Evolutionary conservation across 2,888 invertebrate species (phyloP).

Genomic region (Diachrysia chrysitis): DNA sequence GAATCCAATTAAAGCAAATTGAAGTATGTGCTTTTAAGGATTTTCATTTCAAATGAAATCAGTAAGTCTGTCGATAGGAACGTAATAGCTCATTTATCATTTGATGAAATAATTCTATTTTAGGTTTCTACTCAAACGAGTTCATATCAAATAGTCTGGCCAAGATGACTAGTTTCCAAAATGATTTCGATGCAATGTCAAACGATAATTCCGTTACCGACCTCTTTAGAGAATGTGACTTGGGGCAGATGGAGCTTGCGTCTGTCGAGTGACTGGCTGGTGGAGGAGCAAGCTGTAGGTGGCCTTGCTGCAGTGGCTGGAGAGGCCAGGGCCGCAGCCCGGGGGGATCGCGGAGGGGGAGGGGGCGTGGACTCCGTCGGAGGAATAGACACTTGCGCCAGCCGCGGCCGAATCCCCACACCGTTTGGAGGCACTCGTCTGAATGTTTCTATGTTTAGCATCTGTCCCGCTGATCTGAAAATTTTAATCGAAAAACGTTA

Average conservation of each 20-base stretch:
- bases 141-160: constrained; percentile 28
- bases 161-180: constrained; percentile 67
- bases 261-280: constrained; percentile 90
- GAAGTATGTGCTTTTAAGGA: constrained; percentile 1
- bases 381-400: constrained; percentile 75
- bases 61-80: constrained; percentile 10
- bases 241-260: constrained; percentile 93
- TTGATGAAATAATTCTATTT: not conserved
- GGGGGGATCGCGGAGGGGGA: constrained; percentile 80
- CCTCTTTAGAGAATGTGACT: constrained; percentile 97
- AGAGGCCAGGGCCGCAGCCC: constrained; percentile 75
- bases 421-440: constrained; percentile 88
- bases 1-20: constrained; percentile 36
- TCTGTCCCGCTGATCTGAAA: constrained; percentile 92
- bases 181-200: constrained; percentile 74
- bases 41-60: constrained; percentile 8
- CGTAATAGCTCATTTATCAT: not conserved
- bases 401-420: constrained; percentile 70
- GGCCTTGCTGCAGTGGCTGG: constrained; percentile 87
- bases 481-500: not conserved
- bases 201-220: constrained; percentile 96
- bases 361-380: constrained; percentile 82
- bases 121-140: constrained; percentile 6
- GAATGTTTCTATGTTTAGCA: constrained; percentile 92
- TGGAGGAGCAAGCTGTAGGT: constrained; percentile 92